Percentiles rank a stretch among this genome's conserved stretches.
Evolutionary conservation across 2,888 invertebrate species (phyloP).

Genomic region (Gryllus longicercus): DNA sequence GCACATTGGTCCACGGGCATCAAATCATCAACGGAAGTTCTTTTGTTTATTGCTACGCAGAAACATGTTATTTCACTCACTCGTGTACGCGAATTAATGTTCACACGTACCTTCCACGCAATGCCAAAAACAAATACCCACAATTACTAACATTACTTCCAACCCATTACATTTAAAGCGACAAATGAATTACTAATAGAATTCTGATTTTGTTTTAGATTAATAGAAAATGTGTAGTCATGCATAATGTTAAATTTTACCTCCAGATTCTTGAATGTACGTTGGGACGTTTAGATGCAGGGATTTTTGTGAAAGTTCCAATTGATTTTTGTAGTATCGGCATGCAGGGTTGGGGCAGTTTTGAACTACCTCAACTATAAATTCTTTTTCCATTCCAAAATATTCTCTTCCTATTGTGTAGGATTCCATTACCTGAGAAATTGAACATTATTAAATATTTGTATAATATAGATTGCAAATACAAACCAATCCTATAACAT

Average conservation of each 20-base stretch:
- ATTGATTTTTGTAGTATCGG: constrained; percentile 80
- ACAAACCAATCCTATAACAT: too few relatives aligned
- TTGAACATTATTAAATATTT: not conserved
- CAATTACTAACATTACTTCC: too few relatives aligned
- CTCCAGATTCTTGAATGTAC: constrained; percentile 46
- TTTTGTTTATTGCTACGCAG: too few relatives aligned
- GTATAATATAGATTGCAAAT: too few relatives aligned
- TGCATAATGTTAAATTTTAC: constrained; percentile 20
- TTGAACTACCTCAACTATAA: constrained; percentile 82
- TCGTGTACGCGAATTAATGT: too few relatives aligned
- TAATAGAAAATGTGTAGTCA: not conserved
- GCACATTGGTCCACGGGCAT: too few relatives aligned
- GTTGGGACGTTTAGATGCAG: constrained; percentile 44
- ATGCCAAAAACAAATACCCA: too few relatives aligned
- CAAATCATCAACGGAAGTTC: too few relatives aligned
- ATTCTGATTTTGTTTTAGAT: not conserved
- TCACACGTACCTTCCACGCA: too few relatives aligned
- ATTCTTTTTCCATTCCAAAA: constrained; percentile 87
- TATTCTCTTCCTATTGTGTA: constrained; percentile 79
- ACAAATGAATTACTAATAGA: not conserved
- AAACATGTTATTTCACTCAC: too few relatives aligned
- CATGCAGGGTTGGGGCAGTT: constrained; percentile 86
- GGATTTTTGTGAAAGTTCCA: constrained; percentile 55
- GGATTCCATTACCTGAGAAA: constrained; percentile 68
- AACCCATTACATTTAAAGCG: too few relatives aligned